Evolutionary conservation across 92 coral and sea anemone species (phyloP).

Genomic region (Galaxea fascicularis): DNA sequence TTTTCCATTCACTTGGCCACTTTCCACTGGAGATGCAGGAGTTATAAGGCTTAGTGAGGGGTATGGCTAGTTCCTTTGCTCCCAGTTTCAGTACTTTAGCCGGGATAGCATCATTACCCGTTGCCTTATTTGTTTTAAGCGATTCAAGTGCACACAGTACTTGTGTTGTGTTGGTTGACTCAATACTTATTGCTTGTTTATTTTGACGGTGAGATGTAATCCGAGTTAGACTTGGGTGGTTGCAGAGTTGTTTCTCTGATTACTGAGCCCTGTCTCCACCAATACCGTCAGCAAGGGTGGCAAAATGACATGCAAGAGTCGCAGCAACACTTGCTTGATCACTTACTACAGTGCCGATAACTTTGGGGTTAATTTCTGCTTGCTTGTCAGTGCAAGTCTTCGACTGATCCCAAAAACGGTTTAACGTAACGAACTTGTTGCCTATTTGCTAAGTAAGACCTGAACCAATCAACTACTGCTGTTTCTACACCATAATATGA

Average conservation of each 20-base stretch:
- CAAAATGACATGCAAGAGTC: slow-evolving; percentile 30
- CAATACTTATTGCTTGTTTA: slow-evolving; percentile 13
- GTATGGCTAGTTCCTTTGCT: slow-evolving; percentile 40
- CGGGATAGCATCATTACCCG: slow-evolving; percentile 44
- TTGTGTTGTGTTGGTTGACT: slow-evolving; percentile 1
- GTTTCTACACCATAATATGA: too few species aligned
- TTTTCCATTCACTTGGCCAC: slow-evolving; percentile 68
- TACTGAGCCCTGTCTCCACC: slow-evolving; percentile 26
- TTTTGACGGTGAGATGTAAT: slow-evolving; percentile 17
- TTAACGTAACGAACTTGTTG: too few species aligned
- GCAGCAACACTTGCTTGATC: slow-evolving; percentile 16
- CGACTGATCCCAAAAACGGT: slow-evolving; percentile 17
- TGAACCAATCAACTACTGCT: too few species aligned
- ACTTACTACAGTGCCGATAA: slow-evolving; percentile 23
- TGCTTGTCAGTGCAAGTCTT: slow-evolving; percentile 27
- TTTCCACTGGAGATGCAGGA: slow-evolving; percentile 35
- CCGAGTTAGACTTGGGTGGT: slow-evolving; percentile 19
- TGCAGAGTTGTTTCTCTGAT: slow-evolving; percentile 20
- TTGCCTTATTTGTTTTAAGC: slow-evolving; percentile 38
- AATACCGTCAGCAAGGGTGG: slow-evolving; percentile 23
- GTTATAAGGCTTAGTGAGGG: slow-evolving; percentile 47
- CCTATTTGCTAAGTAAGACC: too few species aligned
- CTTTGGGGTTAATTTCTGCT: slow-evolving; percentile 34
- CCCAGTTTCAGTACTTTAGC: slow-evolving; percentile 41
- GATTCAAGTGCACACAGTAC: slow-evolving; percentile 16